A percentile compares a stretch with the other conserved stretches of the same genome.
These are phyloP conservation scores for Lepeophtheirus salmonis DNA, from an alignment of 1,140 invertebrate genomes.

Conservation along the genomic window DNA sequence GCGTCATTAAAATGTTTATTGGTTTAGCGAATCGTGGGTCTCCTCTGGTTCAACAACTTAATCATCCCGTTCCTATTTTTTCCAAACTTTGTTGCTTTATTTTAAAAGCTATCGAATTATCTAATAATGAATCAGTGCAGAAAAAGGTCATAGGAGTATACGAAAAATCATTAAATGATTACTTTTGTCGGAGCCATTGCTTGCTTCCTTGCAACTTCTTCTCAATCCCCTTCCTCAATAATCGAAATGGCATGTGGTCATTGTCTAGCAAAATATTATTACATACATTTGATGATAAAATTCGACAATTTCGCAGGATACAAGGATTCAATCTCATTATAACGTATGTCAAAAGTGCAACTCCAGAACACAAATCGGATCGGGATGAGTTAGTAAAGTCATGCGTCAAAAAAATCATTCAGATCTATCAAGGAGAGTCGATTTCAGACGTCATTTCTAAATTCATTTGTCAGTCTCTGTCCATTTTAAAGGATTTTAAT, in stretches of 20 bases:
- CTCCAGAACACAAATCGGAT: no score
- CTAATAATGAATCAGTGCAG: neutral
- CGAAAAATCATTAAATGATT: neutral
- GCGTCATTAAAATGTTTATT: neutral
- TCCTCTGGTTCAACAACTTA: neutral
- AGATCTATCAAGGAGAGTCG: no score
- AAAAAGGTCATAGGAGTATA: neutral
- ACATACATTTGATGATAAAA: neutral
- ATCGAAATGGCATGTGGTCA: neutral
- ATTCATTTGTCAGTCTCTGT: no score
- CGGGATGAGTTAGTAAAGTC: no score
- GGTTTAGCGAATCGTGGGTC: conserved; percentile 1
- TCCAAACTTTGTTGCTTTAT: neutral
- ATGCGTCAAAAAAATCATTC: no score
- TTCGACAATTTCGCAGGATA: neutral
- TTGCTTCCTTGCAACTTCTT: neutral
- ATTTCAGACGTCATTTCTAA: no score
- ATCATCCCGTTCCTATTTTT: conserved; percentile 1
- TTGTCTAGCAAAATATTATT: neutral
- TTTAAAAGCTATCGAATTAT: neutral
- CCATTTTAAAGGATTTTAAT: no score
- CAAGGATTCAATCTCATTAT: no score
- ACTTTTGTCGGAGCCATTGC: neutral
- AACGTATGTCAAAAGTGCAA: no score
- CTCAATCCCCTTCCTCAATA: neutral